Base-by-base conservation (phyloP, 2,888 invertebrate genomes). In the Trichopria drosophilae region DNA sequence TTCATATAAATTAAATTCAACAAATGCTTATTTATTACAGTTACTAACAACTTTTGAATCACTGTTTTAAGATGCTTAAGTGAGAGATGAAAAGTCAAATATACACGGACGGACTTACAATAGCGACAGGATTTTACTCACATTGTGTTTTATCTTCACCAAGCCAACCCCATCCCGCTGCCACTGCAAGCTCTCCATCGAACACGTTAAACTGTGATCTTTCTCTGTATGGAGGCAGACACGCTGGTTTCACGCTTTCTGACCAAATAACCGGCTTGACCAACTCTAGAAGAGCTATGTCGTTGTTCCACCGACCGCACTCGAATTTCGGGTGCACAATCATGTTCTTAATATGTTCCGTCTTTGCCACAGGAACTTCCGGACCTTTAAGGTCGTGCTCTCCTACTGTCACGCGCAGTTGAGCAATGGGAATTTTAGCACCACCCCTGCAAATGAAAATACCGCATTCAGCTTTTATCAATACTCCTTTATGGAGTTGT, bases 151-250 rank as follows among this genome's bases (percentile, higher is more conserved):
- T 82, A 64, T 87, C 81, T 72, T 92, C 92, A 58, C 87, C 78
- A 0, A 87, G 86, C 82, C 90, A 90, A 0, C 92, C 93, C 92
- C 92, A 93, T 5, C 93, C 93, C 18, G 89, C 88, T 0, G 89
- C 88, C 0, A 84, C 84, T 0, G 87, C 91, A 15, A 78, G 65
- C 1, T 72, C 70, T 1, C 85, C 84, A 39, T 79, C 80, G 61
- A 81, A 83, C 24, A 67, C 77, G n/a, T 73, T 76, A 53, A 77
- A 75, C 24, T 66, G 73, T 47, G 79, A 77, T 42, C 80, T 73
- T 6, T 78, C 73, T 3, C 76, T 69, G 0, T 79, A 78, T 43
- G 79, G 75, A 0, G 89, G 87, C 2, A 93, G 77, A 69, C 93
- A 93, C 9, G 87, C 88, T 1, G 93, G 93, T 64, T 83, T 80